phyloP scores from a whole-genome alignment of 2,113 vertebrate genomes.

The Gymnocephalus cernua region DNA sequence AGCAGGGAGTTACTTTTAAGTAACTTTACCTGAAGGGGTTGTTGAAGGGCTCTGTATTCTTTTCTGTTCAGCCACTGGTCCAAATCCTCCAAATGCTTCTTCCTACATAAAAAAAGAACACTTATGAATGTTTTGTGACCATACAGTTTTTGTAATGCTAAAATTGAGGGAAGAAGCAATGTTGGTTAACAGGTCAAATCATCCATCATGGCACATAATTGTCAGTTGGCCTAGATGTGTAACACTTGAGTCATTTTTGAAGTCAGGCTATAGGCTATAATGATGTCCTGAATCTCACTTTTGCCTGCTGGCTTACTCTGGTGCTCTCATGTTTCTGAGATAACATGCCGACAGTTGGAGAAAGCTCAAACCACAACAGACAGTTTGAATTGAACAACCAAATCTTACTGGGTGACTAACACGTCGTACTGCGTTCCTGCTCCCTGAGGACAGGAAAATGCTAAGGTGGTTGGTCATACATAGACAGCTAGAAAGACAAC shows the following conservation, averaged over 20 bases:
- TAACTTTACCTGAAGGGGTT: constrained; percentile 87
- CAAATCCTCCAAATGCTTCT: constrained; percentile 95
- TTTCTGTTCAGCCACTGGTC: constrained; percentile 92
- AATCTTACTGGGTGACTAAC: constrained; percentile 48
- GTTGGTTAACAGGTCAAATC: constrained; percentile 32
- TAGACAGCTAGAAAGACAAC: not conserved
- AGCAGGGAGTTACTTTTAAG: not conserved
- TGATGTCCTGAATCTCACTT: constrained; percentile 47
- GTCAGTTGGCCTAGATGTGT: constrained; percentile 39
- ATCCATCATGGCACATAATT: constrained; percentile 37
- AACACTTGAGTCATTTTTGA: constrained; percentile 51
- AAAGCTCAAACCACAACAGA: constrained; percentile 49
- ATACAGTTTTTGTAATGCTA: not conserved
- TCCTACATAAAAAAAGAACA: constrained; percentile 85
- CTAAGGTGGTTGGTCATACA: constrained; percentile 42
- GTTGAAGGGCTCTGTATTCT: constrained; percentile 88
- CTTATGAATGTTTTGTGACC: constrained; percentile 14
- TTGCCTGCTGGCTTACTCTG: constrained; percentile 43
- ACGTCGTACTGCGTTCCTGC: constrained; percentile 5
- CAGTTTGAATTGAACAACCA: constrained; percentile 45
- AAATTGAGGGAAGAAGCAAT: constrained; percentile 7
- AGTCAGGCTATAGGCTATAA: constrained; percentile 19
- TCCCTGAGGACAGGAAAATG: constrained; percentile 36
- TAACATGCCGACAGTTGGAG: constrained; percentile 24
- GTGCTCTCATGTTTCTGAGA: constrained; percentile 37